Base-by-base conservation (phyloP, 2,113 vertebrate species). In the Lepus americanus region DNA sequence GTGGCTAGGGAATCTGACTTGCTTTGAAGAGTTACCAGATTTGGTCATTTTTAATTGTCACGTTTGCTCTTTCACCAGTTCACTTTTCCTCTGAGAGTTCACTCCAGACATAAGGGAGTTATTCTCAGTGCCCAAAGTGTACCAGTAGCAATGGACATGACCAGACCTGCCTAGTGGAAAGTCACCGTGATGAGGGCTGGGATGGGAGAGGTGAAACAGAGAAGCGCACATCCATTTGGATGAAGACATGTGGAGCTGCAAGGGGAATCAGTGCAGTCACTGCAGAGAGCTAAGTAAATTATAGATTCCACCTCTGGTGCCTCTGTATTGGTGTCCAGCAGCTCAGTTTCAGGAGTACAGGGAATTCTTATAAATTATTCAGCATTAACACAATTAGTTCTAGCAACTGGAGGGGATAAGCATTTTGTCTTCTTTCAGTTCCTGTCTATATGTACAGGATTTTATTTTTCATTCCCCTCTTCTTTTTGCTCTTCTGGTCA, bases 351-450 rank as follows among this genome's bases (percentile, higher is more conserved):
- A 67, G 88, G 69, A 81, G 39, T 29, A 66, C 81, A 69, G 87
- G 59, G 93, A 59, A 80, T 25, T 88, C 74, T 83, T 90, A 33
- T 85, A 78, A 95, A 95, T 96, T 80, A 93, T 96, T 97, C 77
- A 96, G 67, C 55, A 73, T 77, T 69, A 92, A 89, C 64, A 87
- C 88, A 94, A 87, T 92, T 81, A 95, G 90, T 95, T 84, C 83
- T 90, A 81, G 59, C 78, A 94, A 94, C 55, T 29, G 9, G 66
- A 91, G 70, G 87, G 36, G 23, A 49, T 14, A 70, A 51, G 69
- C 53, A 53, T 94, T 96, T 14, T 44, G 13, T 94, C 74, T 91
- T 84, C 70, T 78, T 97, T 79, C 53, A n/a, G 80, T 4, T 51
- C 64, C 39, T 51, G 53, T 83, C 79, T 78, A 6, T 70, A 70